phyloP scores from a whole-genome alignment of 2,113 vertebrate genomes.

The Cromileptes altivelis region DNA sequence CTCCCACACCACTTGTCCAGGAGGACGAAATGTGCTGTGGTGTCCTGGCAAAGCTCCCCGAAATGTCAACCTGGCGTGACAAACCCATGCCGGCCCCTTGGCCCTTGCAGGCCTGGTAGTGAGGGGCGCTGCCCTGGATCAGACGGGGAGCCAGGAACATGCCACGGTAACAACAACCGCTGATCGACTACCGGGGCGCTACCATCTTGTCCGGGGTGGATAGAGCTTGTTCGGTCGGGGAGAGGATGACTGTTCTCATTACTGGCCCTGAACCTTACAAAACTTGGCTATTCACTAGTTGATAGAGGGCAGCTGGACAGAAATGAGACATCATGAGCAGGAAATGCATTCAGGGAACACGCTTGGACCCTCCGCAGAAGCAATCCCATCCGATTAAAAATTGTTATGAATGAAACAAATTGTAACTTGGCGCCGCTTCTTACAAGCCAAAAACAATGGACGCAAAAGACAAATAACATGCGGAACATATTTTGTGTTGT shows the following conservation, averaged over 20 bases:
- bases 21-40: slow-evolving; percentile 74
- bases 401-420: slow-evolving; percentile 46
- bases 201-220: slow-evolving; percentile 75
- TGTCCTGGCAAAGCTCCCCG: slow-evolving; percentile 80
- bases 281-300: slow-evolving; percentile 37
- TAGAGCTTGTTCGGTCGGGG: slow-evolving; percentile 64
- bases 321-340: slow-evolving; percentile 50
- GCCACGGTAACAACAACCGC: slow-evolving; percentile 76
- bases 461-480: slow-evolving; percentile 41
- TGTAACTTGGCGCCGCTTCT: slow-evolving; percentile 30
- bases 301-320: slow-evolving; percentile 50
- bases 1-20: slow-evolving; percentile 82
- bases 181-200: slow-evolving; percentile 76
- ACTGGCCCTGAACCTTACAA: slow-evolving; percentile 51
- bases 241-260: slow-evolving; percentile 67
- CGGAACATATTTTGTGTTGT: slow-evolving; percentile 56
- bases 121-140: slow-evolving; percentile 71
- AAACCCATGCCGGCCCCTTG: slow-evolving; percentile 69
- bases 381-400: slow-evolving; percentile 37
- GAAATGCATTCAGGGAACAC: slow-evolving; percentile 25
- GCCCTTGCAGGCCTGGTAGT: slow-evolving; percentile 62
- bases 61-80: slow-evolving; percentile 83
- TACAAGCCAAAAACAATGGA: slow-evolving; percentile 47
- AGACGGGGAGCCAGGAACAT: slow-evolving; percentile 76
- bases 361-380: slow-evolving; percentile 7